Percentiles rank a stretch among this genome's conserved stretches.
Conservation (phyloP, 2,797 vertebrate genomes). For the Sarcoramphus papa region DNA sequence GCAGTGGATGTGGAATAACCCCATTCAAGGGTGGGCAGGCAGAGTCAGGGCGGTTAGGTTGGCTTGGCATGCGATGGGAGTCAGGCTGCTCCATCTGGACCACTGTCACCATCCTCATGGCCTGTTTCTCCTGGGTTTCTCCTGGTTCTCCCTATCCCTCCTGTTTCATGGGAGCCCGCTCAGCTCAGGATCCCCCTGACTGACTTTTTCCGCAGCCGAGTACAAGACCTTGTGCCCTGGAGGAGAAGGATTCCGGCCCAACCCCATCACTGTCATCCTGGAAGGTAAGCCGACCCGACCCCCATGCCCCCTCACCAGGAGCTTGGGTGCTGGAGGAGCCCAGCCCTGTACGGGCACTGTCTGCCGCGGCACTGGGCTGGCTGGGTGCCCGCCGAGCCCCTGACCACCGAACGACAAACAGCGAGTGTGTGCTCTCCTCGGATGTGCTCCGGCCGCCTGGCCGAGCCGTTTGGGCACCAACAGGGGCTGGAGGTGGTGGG, state of each 20-base stretch:
- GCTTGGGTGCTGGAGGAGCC: background rate
- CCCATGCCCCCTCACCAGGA: too few relatives aligned
- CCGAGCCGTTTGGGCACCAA: rapidly evolving
- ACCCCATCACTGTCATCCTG: slow-evolving; percentile 91
- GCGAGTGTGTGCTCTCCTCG: rapidly evolving
- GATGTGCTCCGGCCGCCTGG: rapidly evolving
- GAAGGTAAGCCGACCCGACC: slow-evolving; percentile 76
- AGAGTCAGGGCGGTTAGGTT: background rate
- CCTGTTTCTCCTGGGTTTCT: background rate
- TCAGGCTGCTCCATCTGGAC: background rate
- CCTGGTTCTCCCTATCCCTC: background rate
- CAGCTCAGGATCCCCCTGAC: background rate
- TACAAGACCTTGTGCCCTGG: slow-evolving; percentile 94
- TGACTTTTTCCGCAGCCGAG: slow-evolving; percentile 77
- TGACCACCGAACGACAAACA: rapidly evolving
- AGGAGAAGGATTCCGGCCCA: slow-evolving; percentile 92
- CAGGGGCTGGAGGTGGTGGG: background rate
- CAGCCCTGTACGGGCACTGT: background rate
- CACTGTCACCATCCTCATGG: background rate
- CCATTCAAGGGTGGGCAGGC: background rate
- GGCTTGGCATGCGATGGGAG: background rate
- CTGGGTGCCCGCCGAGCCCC: background rate
- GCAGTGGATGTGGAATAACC: too few relatives aligned
- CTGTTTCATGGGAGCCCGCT: background rate
- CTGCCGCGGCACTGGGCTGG: background rate